Conservation (phyloP, 2,888 invertebrate species). For the Ceraclea dissimilis region DNA sequence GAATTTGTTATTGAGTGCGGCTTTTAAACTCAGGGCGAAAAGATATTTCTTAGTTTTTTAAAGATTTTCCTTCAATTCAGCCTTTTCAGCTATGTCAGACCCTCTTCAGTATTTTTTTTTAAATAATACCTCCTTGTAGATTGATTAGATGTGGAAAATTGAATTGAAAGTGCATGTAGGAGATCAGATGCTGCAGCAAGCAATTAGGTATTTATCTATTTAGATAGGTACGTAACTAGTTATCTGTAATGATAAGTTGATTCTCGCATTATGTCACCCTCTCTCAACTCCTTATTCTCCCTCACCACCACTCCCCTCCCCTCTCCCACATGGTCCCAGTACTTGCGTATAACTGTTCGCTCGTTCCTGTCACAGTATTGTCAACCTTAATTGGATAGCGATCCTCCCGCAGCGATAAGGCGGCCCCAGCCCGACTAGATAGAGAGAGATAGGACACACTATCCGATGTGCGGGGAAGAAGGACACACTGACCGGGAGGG, state of each 20-base stretch:
- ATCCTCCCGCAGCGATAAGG: slow-evolving; percentile 31
- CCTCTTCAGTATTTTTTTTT: too few relatives aligned
- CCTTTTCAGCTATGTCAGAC: too few relatives aligned
- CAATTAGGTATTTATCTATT: too few relatives aligned
- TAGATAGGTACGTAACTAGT: too few relatives aligned
- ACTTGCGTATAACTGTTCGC: slow-evolving; percentile 23
- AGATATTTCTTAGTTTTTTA: too few relatives aligned
- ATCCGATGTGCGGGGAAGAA: slow-evolving; percentile 9
- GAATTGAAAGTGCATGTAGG: too few relatives aligned
- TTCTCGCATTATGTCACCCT: background rate
- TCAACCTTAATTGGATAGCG: slow-evolving; percentile 48
- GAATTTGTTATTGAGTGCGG: too few relatives aligned
- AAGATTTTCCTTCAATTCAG: too few relatives aligned
- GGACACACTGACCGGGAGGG: slow-evolving; percentile 11
- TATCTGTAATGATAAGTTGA: background rate
- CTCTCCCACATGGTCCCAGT: slow-evolving; percentile 22
- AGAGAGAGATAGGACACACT: slow-evolving; percentile 6
- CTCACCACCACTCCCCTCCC: background rate
- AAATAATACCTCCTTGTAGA: too few relatives aligned
- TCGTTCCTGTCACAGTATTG: slow-evolving; percentile 32
- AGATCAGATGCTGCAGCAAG: too few relatives aligned
- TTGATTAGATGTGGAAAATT: too few relatives aligned
- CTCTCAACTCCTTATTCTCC: background rate
- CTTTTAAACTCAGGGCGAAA: too few relatives aligned
- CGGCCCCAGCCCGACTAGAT: slow-evolving; percentile 2